phyloP scores from a whole-genome alignment of 2,113 vertebrate species.

The Chrysemys picta region DNA sequence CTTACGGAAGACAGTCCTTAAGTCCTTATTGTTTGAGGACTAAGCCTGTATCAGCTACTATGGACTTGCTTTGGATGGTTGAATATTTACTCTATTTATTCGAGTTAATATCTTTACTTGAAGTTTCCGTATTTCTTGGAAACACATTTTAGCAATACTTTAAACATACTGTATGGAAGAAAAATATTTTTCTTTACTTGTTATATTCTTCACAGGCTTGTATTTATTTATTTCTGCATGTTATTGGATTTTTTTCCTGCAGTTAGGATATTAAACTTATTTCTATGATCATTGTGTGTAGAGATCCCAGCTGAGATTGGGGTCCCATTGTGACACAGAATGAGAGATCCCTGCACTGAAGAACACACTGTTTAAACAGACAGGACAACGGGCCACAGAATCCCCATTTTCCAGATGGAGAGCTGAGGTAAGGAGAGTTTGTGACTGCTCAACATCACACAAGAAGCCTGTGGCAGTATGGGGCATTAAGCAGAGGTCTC shows the following conservation, averaged over 20 bases:
- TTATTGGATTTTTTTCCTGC: neutral
- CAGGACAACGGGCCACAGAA: neutral
- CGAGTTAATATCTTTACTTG: neutral
- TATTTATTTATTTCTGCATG: neutral
- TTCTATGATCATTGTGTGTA: neutral
- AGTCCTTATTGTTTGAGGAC: neutral
- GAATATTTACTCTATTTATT: neutral
- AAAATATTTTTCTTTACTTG: neutral
- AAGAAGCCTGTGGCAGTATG: neutral
- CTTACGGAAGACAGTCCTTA: neutral
- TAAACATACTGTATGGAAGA: neutral
- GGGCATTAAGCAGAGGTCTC: neutral
- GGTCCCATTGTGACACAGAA: neutral
- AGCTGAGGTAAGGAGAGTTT: slow-evolving; percentile 3
- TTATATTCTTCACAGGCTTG: neutral
- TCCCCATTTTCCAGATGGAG: neutral
- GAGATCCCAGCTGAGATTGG: neutral
- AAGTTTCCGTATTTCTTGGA: slow-evolving; percentile 15
- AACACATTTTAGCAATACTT: neutral
- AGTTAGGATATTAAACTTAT: neutral
- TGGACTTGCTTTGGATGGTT: neutral
- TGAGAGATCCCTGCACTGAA: neutral
- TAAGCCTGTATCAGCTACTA: neutral
- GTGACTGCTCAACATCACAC: neutral
- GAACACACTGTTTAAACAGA: neutral